phyloP scores from a whole-genome alignment of 2,888 invertebrate species.

The Ecliptopera silaceata region DNA sequence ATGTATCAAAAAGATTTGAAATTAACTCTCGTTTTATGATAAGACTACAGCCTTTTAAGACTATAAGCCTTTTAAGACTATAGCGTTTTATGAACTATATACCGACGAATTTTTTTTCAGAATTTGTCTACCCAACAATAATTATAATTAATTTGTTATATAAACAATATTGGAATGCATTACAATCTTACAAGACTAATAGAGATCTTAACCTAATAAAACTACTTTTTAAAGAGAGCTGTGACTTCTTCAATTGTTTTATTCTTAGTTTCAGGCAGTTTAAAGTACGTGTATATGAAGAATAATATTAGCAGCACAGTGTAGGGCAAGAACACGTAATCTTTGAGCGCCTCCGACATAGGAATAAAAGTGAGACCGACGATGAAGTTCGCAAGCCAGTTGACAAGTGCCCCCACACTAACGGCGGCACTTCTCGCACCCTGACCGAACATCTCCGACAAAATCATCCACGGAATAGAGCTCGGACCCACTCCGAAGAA shows the following conservation, averaged over 20 bases:
- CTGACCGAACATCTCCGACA: constrained; percentile 78
- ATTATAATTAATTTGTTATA: constrained; percentile 57
- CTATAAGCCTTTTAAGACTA: too few species aligned
- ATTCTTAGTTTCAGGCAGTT: constrained; percentile 79
- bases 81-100: not conserved
- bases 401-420: constrained; percentile 76
- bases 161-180: constrained; percentile 57
- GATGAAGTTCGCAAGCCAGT: constrained; percentile 80
- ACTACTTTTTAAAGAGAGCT: constrained; percentile 73
- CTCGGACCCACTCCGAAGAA: constrained; percentile 80
- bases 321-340: constrained; percentile 75
- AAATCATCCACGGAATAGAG: constrained; percentile 81
- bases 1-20: too few species aligned
- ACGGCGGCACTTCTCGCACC: constrained; percentile 77
- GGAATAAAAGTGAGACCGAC: constrained; percentile 75
- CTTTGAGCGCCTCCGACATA: constrained; percentile 61
- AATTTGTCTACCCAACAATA: constrained; percentile 35
- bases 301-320: constrained; percentile 72
- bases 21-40: too few species aligned
- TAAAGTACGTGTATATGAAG: constrained; percentile 74
- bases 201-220: constrained; percentile 40
- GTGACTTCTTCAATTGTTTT: constrained; percentile 78
- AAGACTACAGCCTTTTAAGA: too few species aligned
- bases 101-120: constrained; percentile 37
- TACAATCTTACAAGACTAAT: constrained; percentile 50